Conservation (phyloP, 2,797 vertebrate species). For the Apodemus agrarius region DNA sequence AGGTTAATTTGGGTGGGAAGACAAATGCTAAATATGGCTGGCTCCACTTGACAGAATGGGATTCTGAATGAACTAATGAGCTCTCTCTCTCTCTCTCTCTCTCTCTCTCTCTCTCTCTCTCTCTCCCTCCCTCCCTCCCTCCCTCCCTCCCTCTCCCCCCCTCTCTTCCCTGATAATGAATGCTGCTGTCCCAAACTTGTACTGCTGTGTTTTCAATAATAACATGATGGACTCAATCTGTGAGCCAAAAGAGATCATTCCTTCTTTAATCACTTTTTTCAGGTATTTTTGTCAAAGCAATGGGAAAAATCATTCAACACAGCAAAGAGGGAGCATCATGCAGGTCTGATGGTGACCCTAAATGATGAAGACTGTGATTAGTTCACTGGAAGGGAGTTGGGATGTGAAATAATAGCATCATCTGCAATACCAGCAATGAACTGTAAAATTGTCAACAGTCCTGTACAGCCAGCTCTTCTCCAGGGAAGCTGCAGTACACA, state of each 20-base stretch:
- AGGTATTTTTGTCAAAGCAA: neutral
- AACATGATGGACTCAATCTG: neutral
- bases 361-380: neutral
- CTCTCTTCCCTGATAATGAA: neutral
- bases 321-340: neutral
- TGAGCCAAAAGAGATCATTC: neutral
- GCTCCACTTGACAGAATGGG: neutral
- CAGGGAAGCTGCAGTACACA: neutral
- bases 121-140: neutral
- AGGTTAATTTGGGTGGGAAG: neutral
- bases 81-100: too few species aligned
- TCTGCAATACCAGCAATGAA: neutral
- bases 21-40: neutral
- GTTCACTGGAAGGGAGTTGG: neutral
- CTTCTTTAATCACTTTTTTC: neutral
- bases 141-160: too few species aligned
- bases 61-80: neutral
- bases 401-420: neutral
- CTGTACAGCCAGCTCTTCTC: neutral
- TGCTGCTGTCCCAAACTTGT: neutral
- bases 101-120: neutral
- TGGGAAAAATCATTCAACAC: neutral
- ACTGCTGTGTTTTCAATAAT: neutral
- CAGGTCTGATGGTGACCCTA: neutral
- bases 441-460: neutral